Base-by-base conservation (phyloP, 2,113 vertebrate genomes). In the Psilopsiagon aurifrons region DNA sequence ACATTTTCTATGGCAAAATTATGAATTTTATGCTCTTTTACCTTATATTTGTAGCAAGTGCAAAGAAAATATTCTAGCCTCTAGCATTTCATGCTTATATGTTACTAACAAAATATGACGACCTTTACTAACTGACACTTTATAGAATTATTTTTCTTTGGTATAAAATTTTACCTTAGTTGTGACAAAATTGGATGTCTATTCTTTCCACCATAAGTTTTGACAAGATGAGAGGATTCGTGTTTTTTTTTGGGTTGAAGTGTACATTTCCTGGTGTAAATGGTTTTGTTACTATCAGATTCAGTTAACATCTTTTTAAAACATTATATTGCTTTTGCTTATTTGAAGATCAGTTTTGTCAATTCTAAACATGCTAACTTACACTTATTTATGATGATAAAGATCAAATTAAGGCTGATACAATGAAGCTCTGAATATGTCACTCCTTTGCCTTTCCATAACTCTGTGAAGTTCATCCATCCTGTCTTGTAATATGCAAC, bases 321-420 rank as follows among this genome's bases (percentile, higher is more conserved):
- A 63, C 1, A 39, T 57, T 37, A 69, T 0, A 23, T 62, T 84
- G 46, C 2, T 92, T 92, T 73, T 64, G 7, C 29, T 86, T 55
- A 47, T 13, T 80, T 60, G 70, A 83, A 84, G 14, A 76, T 44
- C 25, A 35, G 13, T 86, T 95, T 86, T 88, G 60, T 43, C 31
- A 71, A 16, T 73, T 88, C 83, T 67, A 83, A 77, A 55, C 18
- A n/a, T 29, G 11, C 55, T 83, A 62, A 59, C 5, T 86, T 88
- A 28, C 10, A 33, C 39, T 86, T 62, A 51, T 29, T 70, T 74
- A 64, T 71, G n/a, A 27, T 68, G 51, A 81, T 44, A 76, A 25
- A 88, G 28, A 66, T 88, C 71, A 88, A 52, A 95, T 86, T 80
- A 92, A 90, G 64, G 43, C 18, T 81, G 73, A 83, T n/a, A 71